phyloP scores from a whole-genome alignment of 1,140 invertebrate genomes.

The Magallana gigas region DNA sequence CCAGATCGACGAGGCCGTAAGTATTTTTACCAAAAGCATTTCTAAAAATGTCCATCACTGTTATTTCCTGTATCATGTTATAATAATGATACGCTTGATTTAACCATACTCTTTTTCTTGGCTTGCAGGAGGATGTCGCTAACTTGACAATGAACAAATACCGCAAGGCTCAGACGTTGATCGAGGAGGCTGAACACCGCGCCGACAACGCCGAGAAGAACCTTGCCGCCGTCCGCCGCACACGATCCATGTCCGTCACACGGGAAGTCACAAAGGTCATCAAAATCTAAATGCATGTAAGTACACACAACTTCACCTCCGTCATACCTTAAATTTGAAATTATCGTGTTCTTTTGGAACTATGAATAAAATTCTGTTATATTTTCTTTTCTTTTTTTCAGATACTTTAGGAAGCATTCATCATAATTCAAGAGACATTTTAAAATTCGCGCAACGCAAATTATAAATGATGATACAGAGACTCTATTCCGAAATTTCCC shows the following conservation, averaged over 20 bases:
- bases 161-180: constrained; percentile 77
- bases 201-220: constrained; percentile 78
- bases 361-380: not conserved
- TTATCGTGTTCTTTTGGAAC: too few species aligned
- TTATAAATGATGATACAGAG: constrained; percentile 52
- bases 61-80: not conserved
- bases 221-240: constrained; percentile 72
- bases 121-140: constrained; percentile 78
- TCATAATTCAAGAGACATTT: constrained; percentile 45
- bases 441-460: constrained; percentile 45
- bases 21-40: constrained; percentile 57
- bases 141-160: constrained; percentile 80
- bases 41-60: not conserved
- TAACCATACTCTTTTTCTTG: not conserved
- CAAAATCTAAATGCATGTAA: constrained; percentile 65
- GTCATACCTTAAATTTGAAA: too few species aligned
- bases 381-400: constrained; percentile 31
- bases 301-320: not conserved
- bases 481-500: constrained; percentile 58
- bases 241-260: constrained; percentile 77
- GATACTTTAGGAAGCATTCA: constrained; percentile 40
- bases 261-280: constrained; percentile 73
- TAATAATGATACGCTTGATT: not conserved
- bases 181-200: constrained; percentile 78
- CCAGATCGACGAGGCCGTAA: constrained; percentile 79